phyloP scores from a whole-genome alignment of 2,113 vertebrate genomes.

The Leptosomus discolor region DNA sequence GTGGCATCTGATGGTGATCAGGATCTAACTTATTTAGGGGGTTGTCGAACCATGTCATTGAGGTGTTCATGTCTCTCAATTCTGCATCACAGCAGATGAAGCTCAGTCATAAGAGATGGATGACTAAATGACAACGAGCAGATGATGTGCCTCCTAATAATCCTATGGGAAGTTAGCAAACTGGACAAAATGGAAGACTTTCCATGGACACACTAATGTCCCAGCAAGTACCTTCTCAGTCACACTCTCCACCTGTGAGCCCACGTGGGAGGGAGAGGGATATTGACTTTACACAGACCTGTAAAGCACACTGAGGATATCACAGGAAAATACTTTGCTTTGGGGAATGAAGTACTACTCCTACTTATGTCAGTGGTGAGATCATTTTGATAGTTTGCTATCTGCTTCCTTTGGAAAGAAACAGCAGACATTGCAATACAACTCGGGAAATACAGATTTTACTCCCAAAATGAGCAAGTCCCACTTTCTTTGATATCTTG shows the following conservation, averaged over 20 bases:
- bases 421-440: neutral
- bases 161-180: neutral
- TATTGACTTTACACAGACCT: neutral
- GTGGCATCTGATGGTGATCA: neutral
- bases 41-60: neutral
- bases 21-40: neutral
- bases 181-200: neutral
- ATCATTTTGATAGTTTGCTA: neutral
- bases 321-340: neutral
- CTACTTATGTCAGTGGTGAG: neutral
- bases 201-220: fast-evolving
- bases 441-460: neutral
- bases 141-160: neutral
- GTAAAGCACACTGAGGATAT: neutral
- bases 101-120: neutral
- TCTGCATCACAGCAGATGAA: neutral
- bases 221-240: neutral
- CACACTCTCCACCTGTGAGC: fast-evolving
- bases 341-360: neutral
- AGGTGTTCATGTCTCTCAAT: neutral
- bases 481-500: neutral
- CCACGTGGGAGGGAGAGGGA: neutral
- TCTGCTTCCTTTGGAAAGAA: neutral
- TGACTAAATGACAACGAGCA: neutral
- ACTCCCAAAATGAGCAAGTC: neutral